Conservation (phyloP, 2,888 invertebrate genomes). For the Nymphalis polychloros region DNA sequence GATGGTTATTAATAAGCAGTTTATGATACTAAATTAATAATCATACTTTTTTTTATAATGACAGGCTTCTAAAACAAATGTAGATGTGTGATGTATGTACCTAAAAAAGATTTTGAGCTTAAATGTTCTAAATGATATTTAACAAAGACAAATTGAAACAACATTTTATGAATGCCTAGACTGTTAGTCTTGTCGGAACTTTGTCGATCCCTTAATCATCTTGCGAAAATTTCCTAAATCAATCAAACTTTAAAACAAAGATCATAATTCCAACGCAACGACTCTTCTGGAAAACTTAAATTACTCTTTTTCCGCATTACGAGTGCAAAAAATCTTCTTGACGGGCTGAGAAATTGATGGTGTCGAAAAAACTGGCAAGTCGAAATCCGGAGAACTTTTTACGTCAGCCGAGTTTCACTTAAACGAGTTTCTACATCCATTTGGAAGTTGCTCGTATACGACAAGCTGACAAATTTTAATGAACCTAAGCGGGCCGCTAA, state of each 20-base stretch:
- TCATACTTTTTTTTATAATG: background rate
- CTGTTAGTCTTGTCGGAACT: constrained; percentile 23
- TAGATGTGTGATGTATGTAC: constrained; percentile 10
- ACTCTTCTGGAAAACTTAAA: constrained; percentile 77
- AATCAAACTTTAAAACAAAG: constrained; percentile 80
- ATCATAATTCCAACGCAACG: constrained; percentile 78
- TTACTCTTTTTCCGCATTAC: constrained; percentile 80
- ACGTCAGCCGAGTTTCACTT: constrained; percentile 81
- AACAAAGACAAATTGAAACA: constrained; percentile 23
- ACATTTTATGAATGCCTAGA: constrained; percentile 21
- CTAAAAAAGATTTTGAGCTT: background rate
- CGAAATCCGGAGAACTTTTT: constrained; percentile 75
- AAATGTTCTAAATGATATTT: constrained; percentile 13
- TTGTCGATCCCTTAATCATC: constrained; percentile 51
- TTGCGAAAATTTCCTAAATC: constrained; percentile 69
- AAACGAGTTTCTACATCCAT: constrained; percentile 80
- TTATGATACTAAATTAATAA: background rate
- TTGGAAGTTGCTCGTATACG: constrained; percentile 76
- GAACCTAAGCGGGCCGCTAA: constrained; percentile 79
- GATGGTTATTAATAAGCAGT: constrained; percentile 21
- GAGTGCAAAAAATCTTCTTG: constrained; percentile 82
- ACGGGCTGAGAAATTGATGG: constrained; percentile 81
- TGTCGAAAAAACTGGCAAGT: constrained; percentile 67
- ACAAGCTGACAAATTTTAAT: constrained; percentile 82
- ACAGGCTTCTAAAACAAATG: background rate